Percentiles rank a stretch among this genome's conserved stretches.
Evolutionary conservation across 2,113 vertebrate species (phyloP).

Genomic region (Nothoprocta pentlandii): DNA sequence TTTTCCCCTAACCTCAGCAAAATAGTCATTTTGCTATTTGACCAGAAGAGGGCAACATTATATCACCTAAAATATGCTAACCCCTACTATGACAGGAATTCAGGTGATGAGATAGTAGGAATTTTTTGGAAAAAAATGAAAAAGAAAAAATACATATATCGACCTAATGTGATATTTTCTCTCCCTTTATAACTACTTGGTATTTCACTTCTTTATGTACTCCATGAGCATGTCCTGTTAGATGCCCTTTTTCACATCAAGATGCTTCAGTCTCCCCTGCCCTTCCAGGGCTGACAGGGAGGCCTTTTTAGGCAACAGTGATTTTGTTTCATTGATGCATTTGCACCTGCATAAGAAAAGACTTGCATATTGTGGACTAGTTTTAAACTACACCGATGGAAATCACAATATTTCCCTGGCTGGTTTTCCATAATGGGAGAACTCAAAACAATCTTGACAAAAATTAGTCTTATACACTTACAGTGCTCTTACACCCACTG

Average conservation of each 20-base stretch:
- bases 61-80: accelerated
- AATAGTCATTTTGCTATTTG: accelerated
- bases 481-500: too few species aligned
- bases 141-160: neutral
- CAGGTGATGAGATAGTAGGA: accelerated
- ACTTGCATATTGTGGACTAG: neutral
- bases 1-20: accelerated
- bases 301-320: accelerated
- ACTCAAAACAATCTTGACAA: neutral
- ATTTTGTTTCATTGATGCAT: neutral
- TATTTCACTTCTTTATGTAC: accelerated
- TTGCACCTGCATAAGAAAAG: neutral
- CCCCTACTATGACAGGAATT: accelerated
- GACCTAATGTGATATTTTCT: neutral
- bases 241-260: neutral
- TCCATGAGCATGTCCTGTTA: accelerated
- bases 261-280: neutral
- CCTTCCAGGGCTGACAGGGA: neutral
- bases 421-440: neutral
- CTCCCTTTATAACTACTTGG: neutral
- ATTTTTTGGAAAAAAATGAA: neutral
- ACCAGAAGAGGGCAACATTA: constrained; percentile 42
- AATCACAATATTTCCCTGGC: neutral
- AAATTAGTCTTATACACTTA: neutral
- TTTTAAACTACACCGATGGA: neutral